These are phyloP conservation scores for Rhadina sibilatrix DNA, from an alignment of 2,113 vertebrate genomes.

Conservation along the genomic window DNA sequence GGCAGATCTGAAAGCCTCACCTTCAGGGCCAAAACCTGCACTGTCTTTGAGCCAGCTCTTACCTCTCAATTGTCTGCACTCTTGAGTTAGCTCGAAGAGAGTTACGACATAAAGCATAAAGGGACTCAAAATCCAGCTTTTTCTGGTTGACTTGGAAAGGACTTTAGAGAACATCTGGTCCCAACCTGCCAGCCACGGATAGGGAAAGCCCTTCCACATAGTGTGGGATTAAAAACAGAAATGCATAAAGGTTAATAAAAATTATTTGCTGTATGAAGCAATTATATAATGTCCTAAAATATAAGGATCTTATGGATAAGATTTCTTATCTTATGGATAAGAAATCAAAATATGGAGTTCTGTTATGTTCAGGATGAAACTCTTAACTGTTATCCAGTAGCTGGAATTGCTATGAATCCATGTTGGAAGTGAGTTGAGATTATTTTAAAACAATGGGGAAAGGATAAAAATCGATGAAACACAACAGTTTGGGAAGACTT, in stretches of 20 bases:
- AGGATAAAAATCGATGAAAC: not conserved
- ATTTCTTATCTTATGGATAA: not conserved
- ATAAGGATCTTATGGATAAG: not conserved
- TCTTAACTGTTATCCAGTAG: not conserved
- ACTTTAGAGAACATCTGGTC: not conserved
- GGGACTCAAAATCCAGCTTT: not conserved
- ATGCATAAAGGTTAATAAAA: not conserved
- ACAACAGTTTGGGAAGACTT: not conserved
- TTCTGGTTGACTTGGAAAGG: not conserved
- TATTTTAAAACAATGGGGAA: not conserved
- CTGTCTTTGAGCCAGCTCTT: not conserved
- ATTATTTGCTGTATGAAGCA: not conserved
- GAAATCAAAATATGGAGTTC: not conserved
- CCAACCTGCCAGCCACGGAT: fast-evolving
- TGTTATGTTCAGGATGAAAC: not conserved
- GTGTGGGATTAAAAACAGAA: fast-evolving
- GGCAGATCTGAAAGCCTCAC: not conserved
- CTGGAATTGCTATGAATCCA: not conserved
- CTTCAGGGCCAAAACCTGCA: not conserved
- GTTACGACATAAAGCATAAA: not conserved
- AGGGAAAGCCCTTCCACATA: not conserved
- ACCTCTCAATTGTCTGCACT: not conserved
- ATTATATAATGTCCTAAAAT: not conserved
- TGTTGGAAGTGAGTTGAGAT: not conserved
- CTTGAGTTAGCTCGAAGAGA: not conserved